These are phyloP conservation scores for Montipora sp. DNA, from an alignment of 64 coral and sea anemone genomes.

Conservation along the genomic window DNA sequence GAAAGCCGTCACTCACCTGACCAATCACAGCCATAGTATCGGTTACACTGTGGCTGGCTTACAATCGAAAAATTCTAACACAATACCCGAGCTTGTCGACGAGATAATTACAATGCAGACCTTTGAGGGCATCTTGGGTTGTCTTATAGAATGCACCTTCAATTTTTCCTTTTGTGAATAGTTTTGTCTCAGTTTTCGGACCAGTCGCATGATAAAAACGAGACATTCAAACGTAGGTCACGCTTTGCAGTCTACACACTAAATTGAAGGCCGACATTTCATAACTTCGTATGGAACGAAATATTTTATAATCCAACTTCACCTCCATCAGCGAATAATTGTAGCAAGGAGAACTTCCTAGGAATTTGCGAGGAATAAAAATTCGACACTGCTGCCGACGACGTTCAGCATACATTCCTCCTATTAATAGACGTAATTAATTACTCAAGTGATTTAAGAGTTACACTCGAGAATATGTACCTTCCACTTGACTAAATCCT, in stretches of 20 bases:
- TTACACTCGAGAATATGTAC: not conserved
- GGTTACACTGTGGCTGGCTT: not conserved
- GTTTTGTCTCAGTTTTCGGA: not conserved
- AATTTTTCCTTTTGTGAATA: not conserved
- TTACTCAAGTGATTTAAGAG: constrained; percentile 9
- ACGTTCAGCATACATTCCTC: not conserved
- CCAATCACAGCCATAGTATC: constrained; percentile 17
- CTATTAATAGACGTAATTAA: not conserved
- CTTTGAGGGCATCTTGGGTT: constrained; percentile 1
- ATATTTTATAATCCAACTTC: constrained; percentile 42
- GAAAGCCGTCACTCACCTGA: not conserved
- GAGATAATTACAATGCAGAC: constrained; percentile 42
- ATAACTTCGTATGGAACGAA: constrained; percentile 5
- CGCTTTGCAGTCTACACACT: not conserved
- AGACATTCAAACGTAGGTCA: not conserved
- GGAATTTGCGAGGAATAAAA: constrained; percentile 24
- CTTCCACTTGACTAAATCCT: constrained; percentile 15
- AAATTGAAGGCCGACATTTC: constrained; percentile 1
- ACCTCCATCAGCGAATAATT: constrained; percentile 47
- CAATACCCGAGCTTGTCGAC: constrained; percentile 36
- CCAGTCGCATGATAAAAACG: not conserved
- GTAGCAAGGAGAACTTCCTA: constrained; percentile 1
- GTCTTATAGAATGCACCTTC: constrained; percentile 24
- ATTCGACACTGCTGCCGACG: not conserved
- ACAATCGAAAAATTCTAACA: constrained; percentile 9